These are phyloP conservation scores for Caenorhabditis tropicalis DNA, from an alignment of 1,140 invertebrate species.

Conservation along the genomic window DNA sequence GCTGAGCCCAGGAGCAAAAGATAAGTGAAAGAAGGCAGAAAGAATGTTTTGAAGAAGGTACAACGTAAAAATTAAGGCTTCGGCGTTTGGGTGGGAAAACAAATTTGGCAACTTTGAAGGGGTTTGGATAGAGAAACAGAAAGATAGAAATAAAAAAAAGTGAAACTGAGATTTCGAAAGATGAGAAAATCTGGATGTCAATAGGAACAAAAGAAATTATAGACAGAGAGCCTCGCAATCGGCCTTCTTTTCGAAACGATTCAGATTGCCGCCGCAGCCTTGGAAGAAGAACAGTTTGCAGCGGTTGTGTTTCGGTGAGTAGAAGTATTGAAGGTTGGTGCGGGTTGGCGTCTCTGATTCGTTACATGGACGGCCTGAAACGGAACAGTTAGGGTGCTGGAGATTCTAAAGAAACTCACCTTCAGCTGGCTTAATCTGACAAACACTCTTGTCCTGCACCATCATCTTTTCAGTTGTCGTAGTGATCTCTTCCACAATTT, in stretches of 20 bases:
- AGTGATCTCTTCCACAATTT: constrained; percentile 22
- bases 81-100: background rate
- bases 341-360: constrained; percentile 56
- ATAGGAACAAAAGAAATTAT: background rate
- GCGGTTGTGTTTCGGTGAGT: constrained; percentile 49
- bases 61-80: constrained; percentile 34
- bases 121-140: background rate
- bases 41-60: background rate
- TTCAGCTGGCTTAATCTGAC: constrained; percentile 57
- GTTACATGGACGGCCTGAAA: constrained; percentile 48
- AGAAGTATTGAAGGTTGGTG: constrained; percentile 60
- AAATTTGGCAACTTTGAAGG: background rate
- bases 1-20: constrained; percentile 28
- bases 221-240: constrained; percentile 58
- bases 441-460: constrained; percentile 48
- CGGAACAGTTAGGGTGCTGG: background rate
- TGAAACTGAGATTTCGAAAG: constrained; percentile 19
- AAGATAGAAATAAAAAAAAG: background rate
- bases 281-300: constrained; percentile 60
- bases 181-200: constrained; percentile 2
- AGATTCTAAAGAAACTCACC: constrained; percentile 7
- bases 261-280: constrained; percentile 59
- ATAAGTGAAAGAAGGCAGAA: background rate
- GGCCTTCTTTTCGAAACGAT: constrained; percentile 58
- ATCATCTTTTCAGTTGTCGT: constrained; percentile 31